Conservation (phyloP, 2,888 invertebrate species). For the Dynastes maya region DNA sequence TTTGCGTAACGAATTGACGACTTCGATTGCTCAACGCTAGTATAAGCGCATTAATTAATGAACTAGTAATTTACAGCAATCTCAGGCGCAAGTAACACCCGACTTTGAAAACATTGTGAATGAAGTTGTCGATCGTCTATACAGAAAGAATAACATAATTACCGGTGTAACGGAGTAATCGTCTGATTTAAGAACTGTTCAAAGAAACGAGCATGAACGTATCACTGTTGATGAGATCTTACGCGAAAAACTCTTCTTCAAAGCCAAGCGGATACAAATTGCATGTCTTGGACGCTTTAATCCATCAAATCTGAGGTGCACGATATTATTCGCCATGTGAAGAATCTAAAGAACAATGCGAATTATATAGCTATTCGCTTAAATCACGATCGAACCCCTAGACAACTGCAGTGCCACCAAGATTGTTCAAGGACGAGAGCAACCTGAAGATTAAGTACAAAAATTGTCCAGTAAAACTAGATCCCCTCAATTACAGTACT, state of each 20-base stretch:
- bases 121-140: neutral
- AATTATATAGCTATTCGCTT: neutral
- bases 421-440: neutral
- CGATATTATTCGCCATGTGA: neutral
- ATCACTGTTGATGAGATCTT: neutral
- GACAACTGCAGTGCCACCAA: neutral
- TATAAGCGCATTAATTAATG: neutral
- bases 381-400: neutral
- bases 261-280: neutral
- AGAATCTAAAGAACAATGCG: neutral
- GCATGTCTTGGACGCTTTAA: neutral
- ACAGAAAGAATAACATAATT: neutral
- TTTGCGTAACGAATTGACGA: neutral
- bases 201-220: neutral
- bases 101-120: no score
- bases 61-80: neutral
- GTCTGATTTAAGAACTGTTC: neutral
- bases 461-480: neutral
- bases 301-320: neutral
- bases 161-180: neutral
- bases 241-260: neutral
- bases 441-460: neutral
- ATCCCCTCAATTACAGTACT: no score
- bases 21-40: neutral
- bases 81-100: neutral